Evolutionary conservation across 2,797 vertebrate genomes (phyloP).

Genomic region (Enteromius viviparus): DNA sequence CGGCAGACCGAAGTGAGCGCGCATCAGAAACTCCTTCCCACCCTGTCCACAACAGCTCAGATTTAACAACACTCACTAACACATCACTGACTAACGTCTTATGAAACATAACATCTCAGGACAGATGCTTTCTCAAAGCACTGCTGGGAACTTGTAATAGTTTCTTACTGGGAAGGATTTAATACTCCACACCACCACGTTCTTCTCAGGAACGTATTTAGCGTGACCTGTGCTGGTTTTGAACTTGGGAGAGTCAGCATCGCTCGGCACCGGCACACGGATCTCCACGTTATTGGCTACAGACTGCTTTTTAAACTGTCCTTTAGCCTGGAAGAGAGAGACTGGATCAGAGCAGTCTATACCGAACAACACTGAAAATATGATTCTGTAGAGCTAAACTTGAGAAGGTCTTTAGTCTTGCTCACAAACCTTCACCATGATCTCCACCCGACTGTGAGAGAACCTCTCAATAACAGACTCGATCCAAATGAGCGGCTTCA

Average conservation of each 20-base stretch:
- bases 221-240: conserved; percentile 90
- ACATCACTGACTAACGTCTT: background rate
- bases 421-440: conserved; percentile 87
- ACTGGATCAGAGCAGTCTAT: background rate
- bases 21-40: conserved; percentile 92
- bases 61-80: too few relatives aligned
- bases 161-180: conserved; percentile 91
- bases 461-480: conserved; percentile 95
- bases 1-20: conserved; percentile 92
- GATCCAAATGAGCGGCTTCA: conserved; percentile 95
- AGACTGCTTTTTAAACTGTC: conserved; percentile 96
- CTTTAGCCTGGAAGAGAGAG: conserved; percentile 83
- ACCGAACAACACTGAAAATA: too few relatives aligned
- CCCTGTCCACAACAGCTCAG: conserved; percentile 71
- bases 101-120: background rate
- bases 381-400: background rate
- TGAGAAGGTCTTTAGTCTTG: background rate
- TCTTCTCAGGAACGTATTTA: conserved; percentile 90
- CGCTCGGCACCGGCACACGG: conserved; percentile 89
- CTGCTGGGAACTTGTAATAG: too few relatives aligned
- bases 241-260: conserved; percentile 92
- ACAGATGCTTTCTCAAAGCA: background rate
- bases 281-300: conserved; percentile 95
- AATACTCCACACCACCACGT: conserved; percentile 91
- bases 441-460: conserved; percentile 92